Base-by-base conservation (phyloP, 1,140 invertebrate genomes). In the Polypedilum pembai region DNA sequence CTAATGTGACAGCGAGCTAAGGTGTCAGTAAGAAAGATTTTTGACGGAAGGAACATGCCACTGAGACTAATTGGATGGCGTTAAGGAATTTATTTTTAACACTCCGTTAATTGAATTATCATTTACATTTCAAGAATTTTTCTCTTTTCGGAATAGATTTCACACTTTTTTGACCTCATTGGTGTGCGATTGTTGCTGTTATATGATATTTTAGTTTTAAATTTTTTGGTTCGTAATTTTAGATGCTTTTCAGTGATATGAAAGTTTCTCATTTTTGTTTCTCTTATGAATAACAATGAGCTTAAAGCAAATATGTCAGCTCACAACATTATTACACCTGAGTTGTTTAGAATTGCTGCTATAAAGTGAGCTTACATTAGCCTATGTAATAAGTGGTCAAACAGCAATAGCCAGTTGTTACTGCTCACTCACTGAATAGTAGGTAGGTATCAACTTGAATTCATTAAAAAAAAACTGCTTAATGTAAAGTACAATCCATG, bases 101-200 rank as follows among this genome's bases (percentile, higher is more conserved):
- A 56, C 45, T 56, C n/a, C 3, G 45, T n/a, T 56, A 56, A 56
- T 56, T 56, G 45, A 56, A 56, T 56, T 56, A 56, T 56, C 45
- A 56, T 56, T 56, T 8, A 15, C 10, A 10, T 56, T 56, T n/a
- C n/a, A 12, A 56, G 45, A 56, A 12, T 56, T 56, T 56, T 56
- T 56, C 45, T 56, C 15, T 15, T 12, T 15, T 56, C 45, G 12
- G 7, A n/a, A n/a, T 45, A 45, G 41, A 12, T 45, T 45, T 45
- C 41, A 45, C 41, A 45, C 41, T 45, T 45, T n/a, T 45, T 56
- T 56, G 45, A n/a, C 3, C 12, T 56, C n/a, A 56, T 56, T 33
- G 10, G 12, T n/a, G 12, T 56, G 45, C 12, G 45, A 33, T 33
- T 33, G 45, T n/a, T 56, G 3, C 12, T 56, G 45, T 56, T 56